Evolutionary conservation across 2,797 vertebrate genomes (phyloP), one percentile per base, ranked within the genome.

Genomic region (Bradypodion pumilum): DNA sequence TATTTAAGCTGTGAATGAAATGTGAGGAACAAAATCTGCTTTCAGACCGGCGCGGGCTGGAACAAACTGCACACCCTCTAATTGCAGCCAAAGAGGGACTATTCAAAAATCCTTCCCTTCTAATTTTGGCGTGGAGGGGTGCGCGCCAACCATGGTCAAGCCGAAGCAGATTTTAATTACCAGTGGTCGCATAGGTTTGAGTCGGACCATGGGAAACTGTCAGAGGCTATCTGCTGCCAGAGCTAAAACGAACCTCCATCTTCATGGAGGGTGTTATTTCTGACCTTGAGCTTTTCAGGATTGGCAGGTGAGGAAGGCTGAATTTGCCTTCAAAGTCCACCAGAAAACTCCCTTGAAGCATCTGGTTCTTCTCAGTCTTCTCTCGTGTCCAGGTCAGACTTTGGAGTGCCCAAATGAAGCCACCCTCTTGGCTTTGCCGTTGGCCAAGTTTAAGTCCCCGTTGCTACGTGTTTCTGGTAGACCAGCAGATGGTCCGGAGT

Each of bases 1-100:
- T 85, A 81, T 85, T 85, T 85, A 69, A 75, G 74, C 78, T 49
- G 73, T 6, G 56, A 69, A 49, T 9, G 73, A 60, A 52, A 70
- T 60, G 40, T 2, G 25, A 81, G 49, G 76, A 85, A 81, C 78
- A 85, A 76, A 69, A 46, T 35, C 65, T 1, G 78, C 78, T 81
- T 85, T 85, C 84, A 84, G 68, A 25, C 29, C n/a, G 29, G 40
- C n/a, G 10, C 23, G 60, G 27, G 46, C 5, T n/a, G 65, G 84
- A 60, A 76, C 27, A 76, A 76, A 70, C 63, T 2, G 65, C n/a
- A n/a, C n/a, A 32, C 5, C 44, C 84, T 56, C 52, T 75, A 75
- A 69, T 60, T 75, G 79, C 84, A 35, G 52, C 49, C 10, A 10
- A 62, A 16, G 46, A 75, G 42, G 52, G 32, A n/a, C 16, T 65